Base-by-base conservation (phyloP, 1,140 invertebrate species). In the Solen grandis region DNA sequence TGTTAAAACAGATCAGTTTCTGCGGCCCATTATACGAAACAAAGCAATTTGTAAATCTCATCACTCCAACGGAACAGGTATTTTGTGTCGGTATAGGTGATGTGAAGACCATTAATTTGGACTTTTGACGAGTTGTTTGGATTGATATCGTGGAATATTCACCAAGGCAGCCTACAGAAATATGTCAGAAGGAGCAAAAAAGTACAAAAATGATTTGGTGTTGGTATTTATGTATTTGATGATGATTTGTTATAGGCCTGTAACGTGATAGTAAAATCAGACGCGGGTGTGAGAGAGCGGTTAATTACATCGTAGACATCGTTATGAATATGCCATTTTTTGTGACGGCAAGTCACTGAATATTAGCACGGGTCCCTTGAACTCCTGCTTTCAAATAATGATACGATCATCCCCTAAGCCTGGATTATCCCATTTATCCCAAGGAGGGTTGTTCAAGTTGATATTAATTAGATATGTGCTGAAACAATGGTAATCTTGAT, bases 41-140 rank as follows among this genome's bases (percentile, higher is more conserved):
- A 59, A 73, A 73, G 70, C 55, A 41, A 59, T 73, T 73, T 73
- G 70, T 73, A 60, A 60, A 73, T 73, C 57, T 73, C 57, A 46
- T 73, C 46, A 38, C 31, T 31, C 8, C 5, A 22, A 27, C 54
- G 5, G 2, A 60, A 38, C 70, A 73, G 70, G 57, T 60, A 73
- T 73, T 38, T 27, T 22, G n/a, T 60, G 46, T 73, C 70, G 46
- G 35, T 38, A 59, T 73, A 14, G 25, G 31, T 36, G 22, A 46
- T 41, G 55, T 73, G 38, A 38, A 73, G 57, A n/a, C 22, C 35
- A 73, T 73, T 73, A 57, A 60, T 60, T 73, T 73, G 55, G 33
- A 60, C 54, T 73, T 73, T 73, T 73, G 70, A 73, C 70, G 38
- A 73, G 70, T 46, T 59, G 31, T 31, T 62, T 38, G 54, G 57